Base-by-base conservation (phyloP, 2,888 invertebrate species). In the Melinopterus prodromus region DNA sequence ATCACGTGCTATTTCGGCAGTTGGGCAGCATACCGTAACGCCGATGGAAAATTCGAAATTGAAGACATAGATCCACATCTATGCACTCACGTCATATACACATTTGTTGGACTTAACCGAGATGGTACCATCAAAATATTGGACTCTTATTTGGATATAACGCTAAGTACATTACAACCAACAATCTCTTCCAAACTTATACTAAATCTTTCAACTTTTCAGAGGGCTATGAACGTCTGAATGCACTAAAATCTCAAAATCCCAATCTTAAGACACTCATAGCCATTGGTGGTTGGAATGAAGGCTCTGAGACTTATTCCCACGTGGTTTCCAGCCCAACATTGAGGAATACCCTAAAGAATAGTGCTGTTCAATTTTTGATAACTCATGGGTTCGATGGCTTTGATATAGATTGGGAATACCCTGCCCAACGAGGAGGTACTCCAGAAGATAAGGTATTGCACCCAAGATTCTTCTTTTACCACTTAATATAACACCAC, bases 21-120 rank as follows among this genome's bases (percentile, higher is more conserved):
- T 9, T 96, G 96, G 96, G 92, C 96, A 0, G 92, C 92, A 0
- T 95, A 95, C 85, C 91, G 96, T 38, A 87, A 86, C 0, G 92
- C 91, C 0, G 86, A 89, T 75, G 96, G 95, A 0, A 91, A 93
- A 86, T 95, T 93, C 84, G 90, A 92, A 12, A 92, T 95, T 0
- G 90, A 91, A 12, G 84, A 94, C 80, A 93, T 96, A 70, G 92
- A 95, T 84, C 91, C 94, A 0, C 88, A 87, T 7, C 89, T 95
- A 0, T 96, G 96, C 86, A 95, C 96, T 0, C 96, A 96, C 86
- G 79, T 94, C 71, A 91, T 95, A 14, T 97, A 96, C 86, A 89
- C 93, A 0, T 97, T 97, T 86, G 91, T 92, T 38, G 96, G 95
- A 0, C 89, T 96, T 9, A 87, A 91, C 70, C 79, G 86, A 0